Conservation (phyloP, 1,140 invertebrate species). For the Drosophila bipectinata region DNA sequence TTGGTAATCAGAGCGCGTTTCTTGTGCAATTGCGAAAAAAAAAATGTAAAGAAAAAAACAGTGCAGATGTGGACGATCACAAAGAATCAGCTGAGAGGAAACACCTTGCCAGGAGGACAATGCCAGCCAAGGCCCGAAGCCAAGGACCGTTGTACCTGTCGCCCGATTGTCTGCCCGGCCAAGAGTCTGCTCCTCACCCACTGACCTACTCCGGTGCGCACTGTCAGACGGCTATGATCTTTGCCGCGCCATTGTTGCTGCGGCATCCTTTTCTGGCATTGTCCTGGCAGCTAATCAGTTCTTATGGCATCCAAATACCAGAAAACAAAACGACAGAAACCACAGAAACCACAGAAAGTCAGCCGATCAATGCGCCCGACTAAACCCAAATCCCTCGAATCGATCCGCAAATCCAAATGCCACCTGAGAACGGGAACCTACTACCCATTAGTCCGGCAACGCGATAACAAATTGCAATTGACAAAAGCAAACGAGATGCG, state of each 20-base stretch:
- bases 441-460: conserved; percentile 47
- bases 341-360: conserved; percentile 45
- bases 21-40: conserved; percentile 74
- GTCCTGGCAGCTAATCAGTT: conserved; percentile 43
- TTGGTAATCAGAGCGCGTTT: conserved; percentile 67
- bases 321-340: conserved; percentile 21
- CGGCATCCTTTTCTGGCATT: conserved; percentile 34
- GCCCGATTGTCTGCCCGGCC: conserved; percentile 58
- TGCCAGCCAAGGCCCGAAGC: neutral
- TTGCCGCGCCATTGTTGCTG: conserved; percentile 52
- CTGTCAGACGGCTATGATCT: conserved; percentile 45
- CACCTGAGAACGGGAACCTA: conserved; percentile 37
- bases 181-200: conserved; percentile 53
- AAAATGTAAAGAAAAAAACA: conserved; percentile 22
- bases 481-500: conserved; percentile 64
- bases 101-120: conserved; percentile 44
- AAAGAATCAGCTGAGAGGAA: conserved; percentile 36
- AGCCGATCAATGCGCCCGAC: conserved; percentile 27
- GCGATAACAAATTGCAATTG: conserved; percentile 83
- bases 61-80: conserved; percentile 28
- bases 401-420: conserved; percentile 31
- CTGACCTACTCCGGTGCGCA: conserved; percentile 56
- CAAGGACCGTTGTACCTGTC: conserved; percentile 57
- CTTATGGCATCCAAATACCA: conserved; percentile 17
- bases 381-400: conserved; percentile 38